Evolutionary conservation across 2,888 invertebrate genomes (phyloP).

Genomic region (Tromatobia lineatoria): DNA sequence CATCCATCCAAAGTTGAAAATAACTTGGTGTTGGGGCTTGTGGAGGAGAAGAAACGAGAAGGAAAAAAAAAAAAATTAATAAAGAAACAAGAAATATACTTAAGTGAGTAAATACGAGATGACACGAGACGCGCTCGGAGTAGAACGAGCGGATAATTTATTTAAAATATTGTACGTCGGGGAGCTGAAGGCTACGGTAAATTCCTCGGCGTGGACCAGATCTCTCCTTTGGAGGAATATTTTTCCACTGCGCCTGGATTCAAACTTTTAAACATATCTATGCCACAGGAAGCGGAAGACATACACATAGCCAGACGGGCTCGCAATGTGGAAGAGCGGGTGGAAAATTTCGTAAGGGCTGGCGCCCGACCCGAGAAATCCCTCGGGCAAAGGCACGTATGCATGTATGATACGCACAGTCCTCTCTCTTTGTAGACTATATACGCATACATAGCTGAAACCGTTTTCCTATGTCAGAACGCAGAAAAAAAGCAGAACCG

Average conservation of each 20-base stretch:
- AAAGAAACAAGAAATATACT: not conserved
- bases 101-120: not conserved
- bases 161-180: slow-evolving; percentile 5
- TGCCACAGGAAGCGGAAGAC: slow-evolving; percentile 1
- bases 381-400: slow-evolving; percentile 56
- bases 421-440: slow-evolving; percentile 12
- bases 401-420: slow-evolving; percentile 53
- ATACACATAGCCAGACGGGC: slow-evolving; percentile 3
- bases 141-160: slow-evolving; percentile 24
- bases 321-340: slow-evolving; percentile 24
- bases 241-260: slow-evolving; percentile 34
- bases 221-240: slow-evolving; percentile 29
- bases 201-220: slow-evolving; percentile 24
- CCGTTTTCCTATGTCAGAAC: slow-evolving; percentile 57
- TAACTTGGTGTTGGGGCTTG: not conserved
- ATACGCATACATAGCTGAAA: slow-evolving; percentile 35
- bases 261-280: slow-evolving; percentile 28
- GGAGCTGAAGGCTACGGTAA: not conserved
- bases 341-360: slow-evolving; percentile 50
- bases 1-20: not conserved
- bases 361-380: slow-evolving; percentile 35
- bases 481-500: slow-evolving; percentile 15
- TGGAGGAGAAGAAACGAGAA: not conserved
- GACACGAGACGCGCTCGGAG: not conserved
- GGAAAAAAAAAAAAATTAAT: not conserved